Evolutionary conservation across 2,888 invertebrate genomes (phyloP), one percentile per base, ranked within the genome.

Genomic region (Lasius platythorax): DNA sequence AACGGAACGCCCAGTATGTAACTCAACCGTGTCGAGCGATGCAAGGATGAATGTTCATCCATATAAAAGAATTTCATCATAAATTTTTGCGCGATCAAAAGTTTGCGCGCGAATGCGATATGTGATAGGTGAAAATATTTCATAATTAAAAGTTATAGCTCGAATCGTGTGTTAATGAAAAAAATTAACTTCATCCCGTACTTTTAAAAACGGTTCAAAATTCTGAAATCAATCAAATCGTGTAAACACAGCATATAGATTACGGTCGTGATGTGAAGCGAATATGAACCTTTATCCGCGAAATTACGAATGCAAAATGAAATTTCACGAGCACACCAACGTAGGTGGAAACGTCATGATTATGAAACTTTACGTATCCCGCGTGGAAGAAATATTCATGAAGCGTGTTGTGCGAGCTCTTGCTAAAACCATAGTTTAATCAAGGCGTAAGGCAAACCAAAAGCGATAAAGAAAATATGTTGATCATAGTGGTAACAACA

Each of bases 1-100:
- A 83, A 84, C 40, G 53, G 64, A 23, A 82, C 64, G 64, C 78
- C 64, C 82, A 15, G 50, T 66, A 66, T n/a, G 37, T 53, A 64
- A 78, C 50, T 43, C 40, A 11, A 37, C 8, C 75, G 2, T 46
- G 37, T 81, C 37, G 46, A 63, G 64, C 53, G 23, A 23, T 4
- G 68, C 68, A 30, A 76, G 9, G 30, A 43, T 9, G 43, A 58
- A 58, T 15, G 18, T 73, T 73, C 33, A 15, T 15, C n/a, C 23
- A 58, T 1, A 30, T 37, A 50, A 61, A 23, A 56, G 74, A 73
- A 46, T 30, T 56, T 58, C 30, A 61, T 61, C 43, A 43, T 58
- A 23, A 73, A 79, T 79, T 72, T 43, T 61, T 73, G 40, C 18
- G 43, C 74, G 33, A 61, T 43, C 23, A 15, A 23, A 46, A 56